Base-by-base conservation (phyloP, 2,888 invertebrate species). In the Orgyia antiqua region DNA sequence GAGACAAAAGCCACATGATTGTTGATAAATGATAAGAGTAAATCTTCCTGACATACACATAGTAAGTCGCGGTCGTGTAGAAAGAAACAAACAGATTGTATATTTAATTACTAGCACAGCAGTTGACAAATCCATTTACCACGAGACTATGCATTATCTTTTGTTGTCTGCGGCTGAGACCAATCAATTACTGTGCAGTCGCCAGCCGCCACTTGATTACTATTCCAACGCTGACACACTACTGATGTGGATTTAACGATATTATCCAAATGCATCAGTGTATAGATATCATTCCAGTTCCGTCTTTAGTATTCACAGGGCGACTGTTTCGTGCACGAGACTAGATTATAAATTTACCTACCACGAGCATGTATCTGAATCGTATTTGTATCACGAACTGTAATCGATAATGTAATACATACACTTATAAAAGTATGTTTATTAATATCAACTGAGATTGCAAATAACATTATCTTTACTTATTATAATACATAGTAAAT, bases 81-180 rank as follows among this genome's bases (percentile, higher is more conserved):
- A n/a, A n/a, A n/a, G 58, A 58, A 68, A 50, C 42, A 51, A 45
- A 38, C 33, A 36, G 53, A 68, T 63, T 74, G 75, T 77, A 79
- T 78, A 79, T 82, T 82, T 74, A 78, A 82, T 83, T 82, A 80
- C 72, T 60, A 42, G 57, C 69, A 50, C 68, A 67, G 67, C 68
- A 68, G 78, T 79, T 83, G 83, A 84, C 77, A 83, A 82, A 82
- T 80, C 74, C 74, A 74, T 77, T 82, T 74, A 76, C 67, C 63
- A 62, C 63, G 58, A 61, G 56, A 63, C 58, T 42, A 60, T 53
- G 65, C 68, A 68, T 74, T 82, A 82, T 83, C 82, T 80, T 73
- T 74, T 75, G 79, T 77, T 69, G 78, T 79, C 79, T 75, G 67
- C 63, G 66, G 60, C 73, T 68, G 72, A 67, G 73, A 76, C 76